A percentile compares a stretch with the other conserved stretches of the same genome.
Conservation (phyloP, 2,888 invertebrate species). For the Nomada fabriciana region DNA sequence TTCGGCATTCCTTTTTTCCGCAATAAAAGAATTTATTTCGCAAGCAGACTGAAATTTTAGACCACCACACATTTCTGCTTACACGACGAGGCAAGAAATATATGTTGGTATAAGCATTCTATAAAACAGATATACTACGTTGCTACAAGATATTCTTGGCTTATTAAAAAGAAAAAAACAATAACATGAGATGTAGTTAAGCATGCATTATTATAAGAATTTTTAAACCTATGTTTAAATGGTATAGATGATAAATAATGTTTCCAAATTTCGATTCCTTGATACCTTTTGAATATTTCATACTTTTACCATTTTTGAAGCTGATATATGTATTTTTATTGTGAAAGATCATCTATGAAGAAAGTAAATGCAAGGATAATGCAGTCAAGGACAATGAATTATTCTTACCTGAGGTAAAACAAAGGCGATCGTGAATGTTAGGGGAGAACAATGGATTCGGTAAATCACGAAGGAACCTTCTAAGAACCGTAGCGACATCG, state of each 20-base stretch:
- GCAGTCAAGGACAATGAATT: slow-evolving; percentile 36
- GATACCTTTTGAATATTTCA: neutral
- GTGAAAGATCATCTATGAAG: neutral
- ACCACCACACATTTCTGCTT: neutral
- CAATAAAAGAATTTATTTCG: neutral
- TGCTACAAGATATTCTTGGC: neutral
- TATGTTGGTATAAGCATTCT: neutral
- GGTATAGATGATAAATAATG: neutral
- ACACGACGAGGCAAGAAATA: neutral
- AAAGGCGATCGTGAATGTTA: slow-evolving; percentile 89
- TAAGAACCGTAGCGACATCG: slow-evolving; percentile 94
- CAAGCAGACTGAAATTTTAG: neutral
- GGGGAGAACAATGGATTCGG: slow-evolving; percentile 93
- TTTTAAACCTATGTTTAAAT: neutral
- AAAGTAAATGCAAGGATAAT: neutral
- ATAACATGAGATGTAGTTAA: neutral
- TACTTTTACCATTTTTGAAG: neutral
- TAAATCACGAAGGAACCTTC: slow-evolving; percentile 95
- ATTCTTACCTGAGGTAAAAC: slow-evolving; percentile 88
- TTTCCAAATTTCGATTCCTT: neutral
- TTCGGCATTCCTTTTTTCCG: neutral
- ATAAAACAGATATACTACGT: neutral
- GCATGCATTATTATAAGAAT: neutral
- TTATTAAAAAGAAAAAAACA: neutral
- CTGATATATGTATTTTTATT: neutral